Percentiles rank a stretch among this genome's conserved stretches.
Conservation (phyloP, 2,888 invertebrate genomes). For the Cheilosia variabilis region DNA sequence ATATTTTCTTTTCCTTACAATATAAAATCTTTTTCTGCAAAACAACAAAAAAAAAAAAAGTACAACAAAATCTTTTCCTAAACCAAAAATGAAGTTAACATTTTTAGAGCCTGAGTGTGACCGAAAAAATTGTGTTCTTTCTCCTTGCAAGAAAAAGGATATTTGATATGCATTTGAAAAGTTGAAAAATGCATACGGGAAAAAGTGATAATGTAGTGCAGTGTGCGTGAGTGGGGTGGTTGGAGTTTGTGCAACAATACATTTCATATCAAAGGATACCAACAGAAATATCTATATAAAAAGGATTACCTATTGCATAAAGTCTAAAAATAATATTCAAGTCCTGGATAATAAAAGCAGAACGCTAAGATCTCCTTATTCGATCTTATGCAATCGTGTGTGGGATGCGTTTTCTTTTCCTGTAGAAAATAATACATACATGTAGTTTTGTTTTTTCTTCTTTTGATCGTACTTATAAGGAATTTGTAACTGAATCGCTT, state of each 20-base stretch:
- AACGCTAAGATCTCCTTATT: background rate
- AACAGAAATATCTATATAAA: slow-evolving; percentile 16
- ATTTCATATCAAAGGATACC: slow-evolving; percentile 36
- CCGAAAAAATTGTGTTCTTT: slow-evolving; percentile 16
- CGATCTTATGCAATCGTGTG: slow-evolving; percentile 62
- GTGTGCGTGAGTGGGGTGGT: slow-evolving; percentile 44
- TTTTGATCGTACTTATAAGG: slow-evolving; percentile 81
- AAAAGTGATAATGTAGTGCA: slow-evolving; percentile 62
- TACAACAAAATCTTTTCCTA: background rate
- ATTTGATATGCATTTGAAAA: slow-evolving; percentile 54
- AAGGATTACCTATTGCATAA: slow-evolving; percentile 57
- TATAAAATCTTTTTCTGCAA: slow-evolving; percentile 8
- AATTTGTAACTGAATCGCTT: slow-evolving; percentile 83
- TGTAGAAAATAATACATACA: slow-evolving; percentile 38
- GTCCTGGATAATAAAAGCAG: slow-evolving; percentile 42
- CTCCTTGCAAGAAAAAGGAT: slow-evolving; percentile 31
- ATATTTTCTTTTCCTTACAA: slow-evolving; percentile 15
- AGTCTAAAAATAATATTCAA: slow-evolving; percentile 44
- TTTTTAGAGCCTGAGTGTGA: background rate
- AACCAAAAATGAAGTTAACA: slow-evolving; percentile 25
- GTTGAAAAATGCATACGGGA: slow-evolving; percentile 19
- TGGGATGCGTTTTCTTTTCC: slow-evolving; percentile 25
- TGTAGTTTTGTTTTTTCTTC: slow-evolving; percentile 11
- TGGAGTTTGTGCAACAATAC: slow-evolving; percentile 22
- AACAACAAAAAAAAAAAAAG: background rate